phyloP scores from a whole-genome alignment of 2,797 vertebrate species.

The Petrocephalus schoutedeni region DNA sequence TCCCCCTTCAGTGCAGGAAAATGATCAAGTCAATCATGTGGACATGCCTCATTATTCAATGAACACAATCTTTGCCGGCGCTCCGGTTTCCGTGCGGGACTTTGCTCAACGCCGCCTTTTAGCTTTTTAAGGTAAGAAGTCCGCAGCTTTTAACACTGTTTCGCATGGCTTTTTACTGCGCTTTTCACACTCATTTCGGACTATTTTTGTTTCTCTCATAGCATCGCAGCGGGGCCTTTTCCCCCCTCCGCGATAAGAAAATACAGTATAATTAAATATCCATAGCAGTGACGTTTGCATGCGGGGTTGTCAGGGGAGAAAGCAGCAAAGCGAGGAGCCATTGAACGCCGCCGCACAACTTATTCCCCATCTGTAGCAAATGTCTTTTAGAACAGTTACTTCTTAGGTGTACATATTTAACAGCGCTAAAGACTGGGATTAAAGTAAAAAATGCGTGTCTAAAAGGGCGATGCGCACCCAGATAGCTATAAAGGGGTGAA shows the following conservation, averaged over 20 bases:
- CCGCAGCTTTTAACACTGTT: constrained; percentile 58
- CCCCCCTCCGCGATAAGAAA: constrained; percentile 77
- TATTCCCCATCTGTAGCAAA: constrained; percentile 41
- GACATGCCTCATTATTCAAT: constrained; percentile 93
- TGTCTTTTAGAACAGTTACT: constrained; percentile 51
- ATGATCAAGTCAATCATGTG: constrained; percentile 92
- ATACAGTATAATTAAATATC: constrained; percentile 84
- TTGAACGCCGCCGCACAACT: constrained; percentile 67
- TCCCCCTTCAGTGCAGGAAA: constrained; percentile 77
- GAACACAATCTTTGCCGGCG: constrained; percentile 81
- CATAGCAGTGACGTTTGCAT: constrained; percentile 74
- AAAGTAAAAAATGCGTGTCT: constrained; percentile 21
- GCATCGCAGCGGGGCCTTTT: constrained; percentile 67
- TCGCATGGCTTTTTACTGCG: constrained; percentile 44
- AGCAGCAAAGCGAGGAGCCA: constrained; percentile 59
- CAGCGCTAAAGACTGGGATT: constrained; percentile 11
- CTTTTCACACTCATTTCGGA: constrained; percentile 71
- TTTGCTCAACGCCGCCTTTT: constrained; percentile 74
- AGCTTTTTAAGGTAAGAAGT: constrained; percentile 81
- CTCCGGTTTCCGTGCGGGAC: constrained; percentile 77
- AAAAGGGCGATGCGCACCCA: constrained; percentile 3
- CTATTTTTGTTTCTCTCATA: constrained; percentile 58
- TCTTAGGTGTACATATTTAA: constrained; percentile 32
- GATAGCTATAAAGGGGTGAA: constrained; percentile 11
- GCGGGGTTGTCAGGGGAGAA: constrained; percentile 68